A percentile compares a stretch with the other conserved stretches of the same genome.
Evolutionary conservation across 2,888 invertebrate genomes (phyloP).

Genomic region (Polyommatus iphigenia): DNA sequence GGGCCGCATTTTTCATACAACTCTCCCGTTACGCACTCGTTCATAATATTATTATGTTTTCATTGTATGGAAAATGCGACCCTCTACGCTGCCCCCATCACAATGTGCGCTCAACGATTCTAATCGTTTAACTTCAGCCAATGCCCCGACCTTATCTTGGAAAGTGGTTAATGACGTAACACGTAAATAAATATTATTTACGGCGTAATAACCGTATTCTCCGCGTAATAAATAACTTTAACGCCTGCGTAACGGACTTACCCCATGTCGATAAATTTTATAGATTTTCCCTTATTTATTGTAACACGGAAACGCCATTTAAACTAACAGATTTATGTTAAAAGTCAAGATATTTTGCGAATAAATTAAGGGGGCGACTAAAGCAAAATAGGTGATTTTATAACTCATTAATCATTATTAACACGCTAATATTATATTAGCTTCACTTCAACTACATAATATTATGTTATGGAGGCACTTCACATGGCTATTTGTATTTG

Average conservation of each 20-base stretch:
- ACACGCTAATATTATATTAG: no score
- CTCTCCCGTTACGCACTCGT: no score
- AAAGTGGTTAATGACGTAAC: conserved; percentile 47
- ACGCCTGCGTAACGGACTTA: conserved; percentile 34
- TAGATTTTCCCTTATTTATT: conserved; percentile 40
- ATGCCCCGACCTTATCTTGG: conserved; percentile 19
- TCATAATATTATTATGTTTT: no score
- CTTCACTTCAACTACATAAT: no score
- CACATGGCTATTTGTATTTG: no score
- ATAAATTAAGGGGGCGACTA: not conserved
- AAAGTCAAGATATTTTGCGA: not conserved
- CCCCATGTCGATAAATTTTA: conserved; percentile 37
- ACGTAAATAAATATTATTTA: conserved; percentile 50
- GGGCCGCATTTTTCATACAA: no score
- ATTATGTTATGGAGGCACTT: no score
- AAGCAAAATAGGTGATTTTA: no score
- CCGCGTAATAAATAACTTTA: conserved; percentile 45
- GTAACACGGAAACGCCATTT: conserved; percentile 27
- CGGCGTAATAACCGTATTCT: conserved; percentile 50
- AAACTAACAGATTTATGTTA: conserved; percentile 17
- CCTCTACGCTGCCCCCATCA: not conserved
- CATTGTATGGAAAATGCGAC: not conserved
- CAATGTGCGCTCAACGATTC: not conserved
- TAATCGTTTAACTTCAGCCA: not conserved
- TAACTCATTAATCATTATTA: no score